Evolutionary conservation across 1,140 invertebrate species (phyloP), one percentile per base, ranked within the genome.

Genomic region (Oryzaephilus surinamensis): DNA sequence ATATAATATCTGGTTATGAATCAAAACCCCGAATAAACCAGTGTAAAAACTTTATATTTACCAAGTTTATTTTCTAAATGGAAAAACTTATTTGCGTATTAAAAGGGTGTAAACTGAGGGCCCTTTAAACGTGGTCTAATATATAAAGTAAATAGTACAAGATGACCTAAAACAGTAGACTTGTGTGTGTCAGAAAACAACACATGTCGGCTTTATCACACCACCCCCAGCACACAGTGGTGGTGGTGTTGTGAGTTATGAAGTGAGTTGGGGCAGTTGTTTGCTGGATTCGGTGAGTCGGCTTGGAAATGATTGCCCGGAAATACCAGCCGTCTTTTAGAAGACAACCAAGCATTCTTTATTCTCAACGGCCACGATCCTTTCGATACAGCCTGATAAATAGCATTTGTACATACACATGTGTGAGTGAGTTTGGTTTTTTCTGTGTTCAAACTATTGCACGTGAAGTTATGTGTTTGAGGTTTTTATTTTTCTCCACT

Each of bases 291-390:
- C 31, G 39, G 16, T 18, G 19, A 34, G 37, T n/a, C n/a, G 43
- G 43, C 37, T 41, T 16, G 41, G 34, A 39, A 46, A 46, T 46
- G 43, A 46, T 46, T 46, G 32, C 39, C 43, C 38, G 43, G 43
- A 46, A 46, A 46, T 37, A 32, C 43, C 43, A 32, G 43, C 26
- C 32, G 43, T 46, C 43, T 46, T 39, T 46, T 35, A 32, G 26
- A 26, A 41, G 43, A 46, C 43, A 32, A 36, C 26, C 32, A 10
- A 29, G 29, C 38, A 46, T 46, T 41, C 43, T 46, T 41, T 46
- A 46, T 46, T 33, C 29, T n/a, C n/a, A n/a, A n/a, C n/a, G n/a
- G 24, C 19, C 18, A 23, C 29, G 18, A 17, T 33, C 26, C 12
- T 21, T 17, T 44, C 42, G 43, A 46, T 46, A 46, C 34, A 41